These are phyloP conservation scores for Bombus pascuorum DNA, from an alignment of 1,140 invertebrate species.

Conservation along the genomic window DNA sequence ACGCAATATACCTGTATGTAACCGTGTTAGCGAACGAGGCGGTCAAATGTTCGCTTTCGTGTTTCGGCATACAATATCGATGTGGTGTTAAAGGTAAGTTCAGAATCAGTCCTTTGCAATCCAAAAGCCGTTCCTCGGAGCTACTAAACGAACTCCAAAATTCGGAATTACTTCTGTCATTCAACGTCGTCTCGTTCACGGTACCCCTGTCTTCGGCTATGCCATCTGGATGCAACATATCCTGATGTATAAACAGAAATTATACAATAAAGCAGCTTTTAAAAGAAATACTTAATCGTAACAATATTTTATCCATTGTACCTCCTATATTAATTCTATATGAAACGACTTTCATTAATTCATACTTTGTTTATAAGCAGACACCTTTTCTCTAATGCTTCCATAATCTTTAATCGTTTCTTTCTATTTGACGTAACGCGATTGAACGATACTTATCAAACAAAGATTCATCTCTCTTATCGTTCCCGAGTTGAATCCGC, in stretches of 20 bases:
- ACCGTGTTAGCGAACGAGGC: slow-evolving; percentile 85
- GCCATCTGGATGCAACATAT: slow-evolving; percentile 82
- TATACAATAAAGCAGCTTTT: not conserved
- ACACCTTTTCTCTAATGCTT: not conserved
- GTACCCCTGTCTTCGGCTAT: slow-evolving; percentile 85
- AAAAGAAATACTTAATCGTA: too few relatives aligned
- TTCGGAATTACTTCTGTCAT: slow-evolving; percentile 88
- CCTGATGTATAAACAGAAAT: slow-evolving; percentile 60
- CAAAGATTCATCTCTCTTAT: not conserved
- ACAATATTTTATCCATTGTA: not conserved
- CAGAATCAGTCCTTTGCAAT: slow-evolving; percentile 88
- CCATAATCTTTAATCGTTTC: not conserved
- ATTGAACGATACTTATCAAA: not conserved
- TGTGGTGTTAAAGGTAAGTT: slow-evolving; percentile 88
- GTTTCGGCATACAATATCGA: slow-evolving; percentile 81
- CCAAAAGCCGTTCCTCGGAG: slow-evolving; percentile 88
- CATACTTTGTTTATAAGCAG: too few relatives aligned
- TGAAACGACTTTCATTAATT: too few relatives aligned
- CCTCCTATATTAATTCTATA: too few relatives aligned
- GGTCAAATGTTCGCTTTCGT: slow-evolving; percentile 76
- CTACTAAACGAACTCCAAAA: slow-evolving; percentile 91
- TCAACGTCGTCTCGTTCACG: slow-evolving; percentile 85
- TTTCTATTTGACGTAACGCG: not conserved
- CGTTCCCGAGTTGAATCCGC: not conserved
- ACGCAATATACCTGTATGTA: slow-evolving; percentile 84